These are phyloP conservation scores for Temnothorax unifasciatus DNA, from an alignment of 2,888 invertebrate species.

Conservation along the genomic window DNA sequence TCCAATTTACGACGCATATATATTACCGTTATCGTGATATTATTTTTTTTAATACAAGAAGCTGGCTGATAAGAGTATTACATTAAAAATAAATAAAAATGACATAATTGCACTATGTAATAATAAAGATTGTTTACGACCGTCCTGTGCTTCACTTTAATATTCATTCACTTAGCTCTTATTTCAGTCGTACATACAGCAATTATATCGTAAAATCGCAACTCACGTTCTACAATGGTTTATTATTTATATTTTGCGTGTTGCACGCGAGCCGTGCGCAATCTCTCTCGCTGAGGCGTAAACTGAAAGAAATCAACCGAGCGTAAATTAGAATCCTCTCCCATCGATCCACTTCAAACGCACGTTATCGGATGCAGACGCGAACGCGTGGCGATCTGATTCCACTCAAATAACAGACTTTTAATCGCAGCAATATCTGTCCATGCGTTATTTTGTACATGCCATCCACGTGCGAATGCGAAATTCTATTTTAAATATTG, in stretches of 20 bases:
- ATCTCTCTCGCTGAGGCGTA: not conserved
- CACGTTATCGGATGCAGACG: conserved; percentile 21
- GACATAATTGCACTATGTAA: not conserved
- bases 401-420: conserved; percentile 28
- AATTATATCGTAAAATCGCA: conserved; percentile 34
- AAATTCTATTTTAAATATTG: conserved; percentile 33
- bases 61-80: not conserved
- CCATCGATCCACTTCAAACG: conserved; percentile 13
- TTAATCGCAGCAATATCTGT: conserved; percentile 29
- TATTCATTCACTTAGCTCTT: conserved; percentile 1
- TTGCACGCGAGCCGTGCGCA: conserved; percentile 2
- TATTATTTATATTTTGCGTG: conserved; percentile 27
- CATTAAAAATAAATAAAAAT: not conserved
- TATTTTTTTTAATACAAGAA: not conserved
- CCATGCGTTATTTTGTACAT: conserved; percentile 3
- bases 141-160: not conserved
- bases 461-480: not conserved
- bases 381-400: conserved; percentile 9
- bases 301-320: conserved; percentile 29
- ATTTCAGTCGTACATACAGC: not conserved
- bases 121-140: conserved; percentile 8
- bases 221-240: conserved; percentile 1
- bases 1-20: not conserved
- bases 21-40: not conserved
- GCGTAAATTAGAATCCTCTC: conserved; percentile 25